A percentile compares a stretch with the other conserved stretches of the same genome.
phyloP scores from a whole-genome alignment of 2,888 invertebrate genomes.

The Leptinotarsa peninsularis region DNA sequence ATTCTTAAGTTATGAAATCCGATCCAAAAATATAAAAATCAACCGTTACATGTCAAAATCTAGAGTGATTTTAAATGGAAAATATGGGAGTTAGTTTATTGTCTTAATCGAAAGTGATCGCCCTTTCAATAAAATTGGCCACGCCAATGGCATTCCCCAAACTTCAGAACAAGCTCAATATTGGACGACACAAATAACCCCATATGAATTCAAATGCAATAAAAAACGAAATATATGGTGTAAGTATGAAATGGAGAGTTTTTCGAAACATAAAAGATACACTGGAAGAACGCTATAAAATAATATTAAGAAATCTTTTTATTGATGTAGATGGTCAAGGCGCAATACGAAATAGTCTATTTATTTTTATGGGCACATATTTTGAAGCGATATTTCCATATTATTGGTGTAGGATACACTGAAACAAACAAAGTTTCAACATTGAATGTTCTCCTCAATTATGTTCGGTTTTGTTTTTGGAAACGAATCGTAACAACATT shows the following conservation, averaged over 20 bases:
- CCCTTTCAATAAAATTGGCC: neutral
- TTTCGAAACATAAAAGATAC: conserved; percentile 45
- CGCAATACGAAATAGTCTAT: conserved; percentile 49
- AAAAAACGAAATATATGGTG: conserved; percentile 39
- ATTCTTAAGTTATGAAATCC: no score
- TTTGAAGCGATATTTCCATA: conserved; percentile 25
- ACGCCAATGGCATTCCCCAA: neutral
- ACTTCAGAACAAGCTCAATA: conserved; percentile 40
- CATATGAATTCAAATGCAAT: conserved; percentile 40
- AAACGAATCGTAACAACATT: no score
- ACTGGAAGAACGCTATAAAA: conserved; percentile 52
- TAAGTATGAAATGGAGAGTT: conserved; percentile 46
- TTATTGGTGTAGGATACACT: neutral
- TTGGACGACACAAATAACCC: conserved; percentile 37
- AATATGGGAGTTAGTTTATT: neutral
- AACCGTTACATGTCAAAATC: no score
- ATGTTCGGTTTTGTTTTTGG: neutral
- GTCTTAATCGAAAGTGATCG: neutral
- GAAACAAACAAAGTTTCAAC: conserved; percentile 2
- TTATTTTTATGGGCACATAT: conserved; percentile 52
- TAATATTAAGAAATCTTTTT: conserved; percentile 54
- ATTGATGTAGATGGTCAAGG: conserved; percentile 52
- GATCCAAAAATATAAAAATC: no score
- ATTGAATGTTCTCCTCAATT: neutral
- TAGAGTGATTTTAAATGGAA: neutral